Percentiles rank a stretch among this genome's conserved stretches.
Evolutionary conservation across 2,797 vertebrate species (phyloP).

Genomic region (Sphenopsis melanotis): DNA sequence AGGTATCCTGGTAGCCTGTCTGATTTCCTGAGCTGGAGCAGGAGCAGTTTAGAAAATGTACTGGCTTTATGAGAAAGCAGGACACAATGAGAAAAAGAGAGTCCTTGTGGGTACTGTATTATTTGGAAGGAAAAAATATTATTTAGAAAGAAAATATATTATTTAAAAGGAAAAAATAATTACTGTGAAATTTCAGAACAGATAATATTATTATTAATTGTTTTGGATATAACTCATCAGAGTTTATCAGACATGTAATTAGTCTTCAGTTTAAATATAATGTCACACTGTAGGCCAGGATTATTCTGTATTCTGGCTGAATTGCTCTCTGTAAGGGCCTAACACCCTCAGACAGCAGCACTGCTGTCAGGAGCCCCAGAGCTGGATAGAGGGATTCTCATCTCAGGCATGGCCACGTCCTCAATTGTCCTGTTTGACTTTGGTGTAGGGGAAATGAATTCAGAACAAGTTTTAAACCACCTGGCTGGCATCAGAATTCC

Average conservation of each 20-base stretch:
- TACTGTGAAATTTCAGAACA: not conserved
- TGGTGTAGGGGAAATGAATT: not conserved
- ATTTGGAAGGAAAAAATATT: not conserved
- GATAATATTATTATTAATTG: not conserved
- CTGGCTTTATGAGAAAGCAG: not conserved
- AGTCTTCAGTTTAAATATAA: not conserved
- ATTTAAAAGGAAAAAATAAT: not conserved
- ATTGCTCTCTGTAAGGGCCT: not conserved
- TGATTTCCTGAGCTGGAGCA: conserved; percentile 58
- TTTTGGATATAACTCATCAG: not conserved
- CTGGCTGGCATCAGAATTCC: not conserved
- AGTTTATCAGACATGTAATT: not conserved
- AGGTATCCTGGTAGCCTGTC: conserved; percentile 43
- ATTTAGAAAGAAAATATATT: not conserved
- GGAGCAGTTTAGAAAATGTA: not conserved
- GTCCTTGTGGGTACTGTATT: not conserved
- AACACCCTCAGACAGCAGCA: not conserved
- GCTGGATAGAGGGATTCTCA: not conserved
- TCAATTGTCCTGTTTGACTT: not conserved
- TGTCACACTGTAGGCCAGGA: not conserved
- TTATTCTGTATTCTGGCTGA: not conserved
- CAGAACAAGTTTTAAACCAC: not conserved
- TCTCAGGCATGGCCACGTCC: not conserved
- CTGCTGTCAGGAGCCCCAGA: not conserved
- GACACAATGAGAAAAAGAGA: not conserved